Evolutionary conservation across 2,113 vertebrate species (phyloP).

Genomic region (Pionites leucogaster): DNA sequence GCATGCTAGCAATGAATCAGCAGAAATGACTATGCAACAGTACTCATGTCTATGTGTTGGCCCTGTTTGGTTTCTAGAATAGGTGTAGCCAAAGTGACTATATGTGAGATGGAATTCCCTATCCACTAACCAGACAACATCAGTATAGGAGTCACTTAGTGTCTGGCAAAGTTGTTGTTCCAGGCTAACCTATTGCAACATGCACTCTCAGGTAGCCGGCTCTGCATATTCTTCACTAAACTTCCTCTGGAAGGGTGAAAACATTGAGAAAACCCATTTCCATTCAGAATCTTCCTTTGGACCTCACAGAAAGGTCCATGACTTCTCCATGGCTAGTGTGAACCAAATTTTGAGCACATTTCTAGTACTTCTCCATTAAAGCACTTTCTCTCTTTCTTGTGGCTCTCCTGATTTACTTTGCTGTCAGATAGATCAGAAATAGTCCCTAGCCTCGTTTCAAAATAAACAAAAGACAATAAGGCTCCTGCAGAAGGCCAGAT

Average conservation of each 20-base stretch:
- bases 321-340: not conserved
- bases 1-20: not conserved
- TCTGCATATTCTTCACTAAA: not conserved
- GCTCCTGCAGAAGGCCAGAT: not conserved
- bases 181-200: not conserved
- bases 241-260: not conserved
- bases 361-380: not conserved
- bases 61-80: not conserved
- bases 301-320: not conserved
- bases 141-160: not conserved
- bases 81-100: not conserved
- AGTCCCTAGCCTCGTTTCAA: not conserved
- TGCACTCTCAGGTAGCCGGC: rapidly evolving
- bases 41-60: not conserved
- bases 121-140: not conserved
- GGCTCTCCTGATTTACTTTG: not conserved
- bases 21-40: not conserved
- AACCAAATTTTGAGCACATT: not conserved
- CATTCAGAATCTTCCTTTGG: not conserved
- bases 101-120: not conserved
- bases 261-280: not conserved
- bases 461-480: not conserved
- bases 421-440: not conserved
- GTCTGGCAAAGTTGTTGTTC: not conserved
- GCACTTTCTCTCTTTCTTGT: not conserved